phyloP scores from a whole-genome alignment of 35 echinoderm and acorn worm genomes.

The Ophiothrix spiculata region DNA sequence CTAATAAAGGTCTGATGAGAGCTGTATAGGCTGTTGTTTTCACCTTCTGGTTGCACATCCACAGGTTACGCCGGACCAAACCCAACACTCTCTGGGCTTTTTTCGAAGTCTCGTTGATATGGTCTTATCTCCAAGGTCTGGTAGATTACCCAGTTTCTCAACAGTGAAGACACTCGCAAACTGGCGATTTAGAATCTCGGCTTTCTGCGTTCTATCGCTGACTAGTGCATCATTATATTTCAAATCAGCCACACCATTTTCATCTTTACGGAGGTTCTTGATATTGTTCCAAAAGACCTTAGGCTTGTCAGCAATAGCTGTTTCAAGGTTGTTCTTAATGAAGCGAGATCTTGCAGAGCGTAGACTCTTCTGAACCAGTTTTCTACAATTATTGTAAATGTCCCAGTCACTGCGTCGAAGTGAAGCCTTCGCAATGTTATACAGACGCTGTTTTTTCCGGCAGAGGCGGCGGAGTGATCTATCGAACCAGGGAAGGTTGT shows the following conservation, averaged over 20 bases:
- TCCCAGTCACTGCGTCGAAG: background rate
- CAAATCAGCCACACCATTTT: conserved; percentile 20
- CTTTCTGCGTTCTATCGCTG: conserved; percentile 6
- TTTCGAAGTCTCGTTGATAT: background rate
- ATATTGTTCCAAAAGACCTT: conserved; percentile 42
- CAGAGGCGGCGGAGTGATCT: background rate
- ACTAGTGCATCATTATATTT: background rate
- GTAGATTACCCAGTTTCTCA: background rate
- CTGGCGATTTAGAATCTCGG: conserved; percentile 31
- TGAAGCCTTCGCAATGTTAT: background rate
- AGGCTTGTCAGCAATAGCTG: background rate
- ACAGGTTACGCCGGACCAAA: too few species aligned
- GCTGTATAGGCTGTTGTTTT: too few species aligned
- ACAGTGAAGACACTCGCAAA: conserved; percentile 26
- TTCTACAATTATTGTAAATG: background rate
- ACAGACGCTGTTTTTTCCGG: conserved; percentile 12
- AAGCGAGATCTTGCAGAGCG: background rate
- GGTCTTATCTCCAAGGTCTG: conserved; percentile 7
- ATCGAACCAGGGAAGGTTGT: conserved; percentile 43
- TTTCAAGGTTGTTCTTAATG: background rate
- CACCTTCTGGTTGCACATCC: too few species aligned
- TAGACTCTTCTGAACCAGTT: background rate
- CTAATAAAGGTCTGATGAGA: too few species aligned
- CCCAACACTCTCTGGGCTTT: too few species aligned
- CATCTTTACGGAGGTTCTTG: background rate